Evolutionary conservation across 2,888 invertebrate species (phyloP), one percentile per base, ranked within the genome.

Genomic region (Tachina grossa): DNA sequence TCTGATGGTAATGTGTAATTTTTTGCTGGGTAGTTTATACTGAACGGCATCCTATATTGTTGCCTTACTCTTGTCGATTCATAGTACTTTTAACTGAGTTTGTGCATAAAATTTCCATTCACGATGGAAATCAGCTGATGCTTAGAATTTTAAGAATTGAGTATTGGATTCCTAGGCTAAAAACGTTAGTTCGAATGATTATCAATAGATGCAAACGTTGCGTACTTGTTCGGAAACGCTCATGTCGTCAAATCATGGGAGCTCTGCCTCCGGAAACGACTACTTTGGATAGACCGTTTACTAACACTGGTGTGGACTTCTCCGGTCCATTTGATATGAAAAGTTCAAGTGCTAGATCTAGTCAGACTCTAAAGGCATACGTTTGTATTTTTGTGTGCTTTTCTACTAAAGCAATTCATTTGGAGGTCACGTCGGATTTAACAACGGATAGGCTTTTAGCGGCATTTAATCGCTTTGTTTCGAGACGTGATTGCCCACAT

Each of bases 341-440:
- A 41, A 61, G 59, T 61, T 61, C 9, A 14, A 10, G 39, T 61
- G 59, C 22, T n/a, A 39, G 59, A n/a, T 61, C 59, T 9, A 39
- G 41, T 61, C n/a, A 39, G 14, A 31, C 39, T n/a, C 3, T 22
- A 13, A 57, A 57, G 3, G 55, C 22, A 11, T 57, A 57, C 22
- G 55, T 57, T 13, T 47, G 47, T 14, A 11, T 47, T 14, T 47
- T 9, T 47, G 47, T 47, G 14, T 47, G 47, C 47, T 47, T 47
- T 47, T 47, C 47, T 47, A 47, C 47, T 47, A 47, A 47, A 47
- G 47, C 14, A 47, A 14, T 47, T 11, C 47, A 47, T 47, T 47
- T 11, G 14, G 47, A 47, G 14, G 47, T 47, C 47, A 47, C 11
- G 11, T 47, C 47, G 10, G 47, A 14, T 2, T 47, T 57, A 10